Conservation (phyloP, 1,140 invertebrate genomes). For the Contarinia nasturtii region DNA sequence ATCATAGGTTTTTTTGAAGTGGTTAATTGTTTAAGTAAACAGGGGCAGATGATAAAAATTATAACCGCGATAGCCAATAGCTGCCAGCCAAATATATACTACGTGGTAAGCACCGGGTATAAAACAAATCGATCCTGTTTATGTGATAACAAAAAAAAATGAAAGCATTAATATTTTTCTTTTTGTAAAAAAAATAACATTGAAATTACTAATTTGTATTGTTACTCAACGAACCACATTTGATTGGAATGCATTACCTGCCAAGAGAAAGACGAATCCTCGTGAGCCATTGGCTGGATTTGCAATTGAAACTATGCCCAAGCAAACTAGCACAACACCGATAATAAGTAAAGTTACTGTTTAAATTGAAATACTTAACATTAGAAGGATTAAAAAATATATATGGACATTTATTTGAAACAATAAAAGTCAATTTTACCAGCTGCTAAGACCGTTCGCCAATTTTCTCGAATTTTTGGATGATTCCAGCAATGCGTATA, state of each 20-base stretch:
- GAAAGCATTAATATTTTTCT: too few species aligned
- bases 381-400: too few species aligned
- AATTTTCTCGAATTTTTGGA: constrained; percentile 66
- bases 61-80: constrained; percentile 58
- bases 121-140: constrained; percentile 45
- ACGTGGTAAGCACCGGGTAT: constrained; percentile 58
- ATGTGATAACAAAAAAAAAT: background rate
- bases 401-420: too few species aligned
- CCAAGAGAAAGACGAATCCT: constrained; percentile 60
- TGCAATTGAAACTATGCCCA: constrained; percentile 50
- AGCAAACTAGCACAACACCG: constrained; percentile 29
- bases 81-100: constrained; percentile 63
- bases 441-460: constrained; percentile 55
- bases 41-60: constrained; percentile 66
- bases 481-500: constrained; percentile 54
- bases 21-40: constrained; percentile 64
- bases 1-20: too few species aligned
- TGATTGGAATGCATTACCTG: constrained; percentile 29
- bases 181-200: too few species aligned
- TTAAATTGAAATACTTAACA: too few species aligned
- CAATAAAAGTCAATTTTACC: too few species aligned
- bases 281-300: constrained; percentile 48
- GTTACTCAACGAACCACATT: too few species aligned
- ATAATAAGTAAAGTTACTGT: too few species aligned
- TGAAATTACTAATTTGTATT: too few species aligned